phyloP scores from a whole-genome alignment of 1,140 invertebrate species.

The Lysiphlebus fabarum region DNA sequence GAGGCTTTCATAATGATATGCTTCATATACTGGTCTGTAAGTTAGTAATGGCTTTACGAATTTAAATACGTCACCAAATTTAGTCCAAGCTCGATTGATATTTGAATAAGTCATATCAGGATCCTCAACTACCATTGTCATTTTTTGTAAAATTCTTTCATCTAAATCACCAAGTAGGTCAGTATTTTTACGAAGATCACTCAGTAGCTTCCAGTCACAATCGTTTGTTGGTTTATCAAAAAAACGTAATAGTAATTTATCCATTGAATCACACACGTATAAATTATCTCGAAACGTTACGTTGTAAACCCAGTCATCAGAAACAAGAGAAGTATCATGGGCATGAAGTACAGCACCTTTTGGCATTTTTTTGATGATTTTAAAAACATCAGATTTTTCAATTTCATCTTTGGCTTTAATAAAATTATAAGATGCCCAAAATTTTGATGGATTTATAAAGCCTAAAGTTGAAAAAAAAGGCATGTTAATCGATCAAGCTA shows the following conservation, averaged over 20 bases:
- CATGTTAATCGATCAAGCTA: too few relatives aligned
- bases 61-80: constrained; percentile 64
- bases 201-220: constrained; percentile 61
- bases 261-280: constrained; percentile 60
- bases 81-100: constrained; percentile 66
- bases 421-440: constrained; percentile 66
- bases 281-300: constrained; percentile 68
- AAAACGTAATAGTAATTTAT: constrained; percentile 37
- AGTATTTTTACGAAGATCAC: constrained; percentile 52
- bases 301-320: constrained; percentile 65
- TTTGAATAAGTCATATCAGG: constrained; percentile 62
- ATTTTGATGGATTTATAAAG: constrained; percentile 59
- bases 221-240: constrained; percentile 41
- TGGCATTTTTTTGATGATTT: constrained; percentile 68
- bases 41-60: constrained; percentile 62
- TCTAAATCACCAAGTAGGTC: constrained; percentile 18
- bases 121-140: constrained; percentile 63
- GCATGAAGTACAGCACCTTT: constrained; percentile 72
- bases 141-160: constrained; percentile 31
- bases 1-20: constrained; percentile 69
- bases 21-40: constrained; percentile 69
- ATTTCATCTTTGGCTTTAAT: constrained; percentile 63
- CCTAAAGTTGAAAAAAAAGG: constrained; percentile 44
- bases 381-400: constrained; percentile 64
- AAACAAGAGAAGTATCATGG: constrained; percentile 67